Conservation (phyloP, 2,797 vertebrate genomes). For the Acrossocheilus wenchowensis region DNA sequence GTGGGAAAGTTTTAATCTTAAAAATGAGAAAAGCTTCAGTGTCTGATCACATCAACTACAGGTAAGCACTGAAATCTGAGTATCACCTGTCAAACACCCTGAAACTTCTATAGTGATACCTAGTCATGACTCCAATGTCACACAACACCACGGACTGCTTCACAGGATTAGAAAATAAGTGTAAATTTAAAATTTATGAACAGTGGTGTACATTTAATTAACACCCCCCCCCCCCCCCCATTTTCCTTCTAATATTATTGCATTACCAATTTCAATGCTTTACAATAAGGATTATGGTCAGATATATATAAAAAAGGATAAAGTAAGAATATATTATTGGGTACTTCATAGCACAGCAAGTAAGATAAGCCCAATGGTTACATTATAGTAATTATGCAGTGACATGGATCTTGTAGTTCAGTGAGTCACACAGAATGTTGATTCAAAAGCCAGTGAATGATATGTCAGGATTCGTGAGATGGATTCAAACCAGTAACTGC, state of each 20-base stretch:
- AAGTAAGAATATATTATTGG: background rate
- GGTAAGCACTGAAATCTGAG: slow-evolving; percentile 16
- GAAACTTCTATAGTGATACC: background rate
- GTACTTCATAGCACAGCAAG: background rate
- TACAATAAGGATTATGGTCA: background rate
- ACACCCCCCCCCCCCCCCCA: background rate
- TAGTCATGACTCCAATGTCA: slow-evolving; percentile 10
- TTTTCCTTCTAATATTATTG: background rate
- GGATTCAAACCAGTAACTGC: background rate
- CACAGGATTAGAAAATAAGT: background rate
- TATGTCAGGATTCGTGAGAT: background rate
- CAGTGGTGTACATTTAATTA: background rate
- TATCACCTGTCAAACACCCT: background rate
- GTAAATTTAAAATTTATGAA: background rate
- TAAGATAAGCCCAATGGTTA: background rate
- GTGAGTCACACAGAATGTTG: slow-evolving; percentile 4
- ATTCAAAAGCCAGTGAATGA: background rate
- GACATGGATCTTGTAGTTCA: background rate
- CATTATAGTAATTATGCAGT: background rate
- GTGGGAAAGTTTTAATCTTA: slow-evolving; percentile 18
- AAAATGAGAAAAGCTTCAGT: background rate
- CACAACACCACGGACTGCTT: background rate
- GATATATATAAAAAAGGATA: too few species aligned
- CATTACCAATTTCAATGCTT: background rate
- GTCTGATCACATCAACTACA: slow-evolving; percentile 28